These are phyloP conservation scores for Nemurella pictetii DNA, from an alignment of 2,888 invertebrate species.

Conservation along the genomic window DNA sequence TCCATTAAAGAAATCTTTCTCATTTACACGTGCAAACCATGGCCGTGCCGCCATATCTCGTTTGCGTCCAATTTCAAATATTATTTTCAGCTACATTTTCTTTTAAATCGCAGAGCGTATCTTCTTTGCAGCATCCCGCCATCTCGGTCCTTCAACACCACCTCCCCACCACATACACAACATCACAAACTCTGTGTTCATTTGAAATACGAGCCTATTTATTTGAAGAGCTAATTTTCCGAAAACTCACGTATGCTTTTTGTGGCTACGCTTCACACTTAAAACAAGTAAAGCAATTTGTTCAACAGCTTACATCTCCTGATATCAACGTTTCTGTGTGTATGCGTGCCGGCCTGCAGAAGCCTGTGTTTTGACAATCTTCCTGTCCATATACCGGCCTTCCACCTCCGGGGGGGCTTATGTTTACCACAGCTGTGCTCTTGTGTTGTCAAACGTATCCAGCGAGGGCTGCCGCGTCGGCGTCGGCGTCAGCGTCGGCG, in stretches of 20 bases:
- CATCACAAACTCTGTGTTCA: neutral
- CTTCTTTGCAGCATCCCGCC: too few relatives aligned
- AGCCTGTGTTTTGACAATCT: conserved; percentile 6
- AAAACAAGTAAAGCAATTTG: neutral
- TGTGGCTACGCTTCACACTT: neutral
- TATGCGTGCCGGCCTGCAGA: neutral
- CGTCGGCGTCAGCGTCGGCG: conserved; percentile 4
- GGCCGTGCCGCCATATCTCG: neutral
- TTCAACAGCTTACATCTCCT: neutral
- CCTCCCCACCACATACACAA: neutral
- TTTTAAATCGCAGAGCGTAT: neutral
- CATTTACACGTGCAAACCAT: too few relatives aligned
- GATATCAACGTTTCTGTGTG: neutral
- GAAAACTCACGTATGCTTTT: neutral
- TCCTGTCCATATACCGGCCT: conserved; percentile 5
- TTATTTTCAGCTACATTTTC: neutral
- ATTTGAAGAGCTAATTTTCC: neutral
- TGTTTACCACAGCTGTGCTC: conserved; percentile 19
- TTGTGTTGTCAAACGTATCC: conserved; percentile 10
- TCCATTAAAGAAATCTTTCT: neutral
- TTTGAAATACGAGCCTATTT: neutral
- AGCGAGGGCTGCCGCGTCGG: neutral
- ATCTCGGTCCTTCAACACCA: neutral
- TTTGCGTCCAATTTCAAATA: neutral
- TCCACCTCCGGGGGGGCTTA: conserved; percentile 2